A percentile compares a stretch with the other conserved stretches of the same genome.
Evolutionary conservation across 2,888 invertebrate genomes (phyloP).

Genomic region (Biston stratarius): DNA sequence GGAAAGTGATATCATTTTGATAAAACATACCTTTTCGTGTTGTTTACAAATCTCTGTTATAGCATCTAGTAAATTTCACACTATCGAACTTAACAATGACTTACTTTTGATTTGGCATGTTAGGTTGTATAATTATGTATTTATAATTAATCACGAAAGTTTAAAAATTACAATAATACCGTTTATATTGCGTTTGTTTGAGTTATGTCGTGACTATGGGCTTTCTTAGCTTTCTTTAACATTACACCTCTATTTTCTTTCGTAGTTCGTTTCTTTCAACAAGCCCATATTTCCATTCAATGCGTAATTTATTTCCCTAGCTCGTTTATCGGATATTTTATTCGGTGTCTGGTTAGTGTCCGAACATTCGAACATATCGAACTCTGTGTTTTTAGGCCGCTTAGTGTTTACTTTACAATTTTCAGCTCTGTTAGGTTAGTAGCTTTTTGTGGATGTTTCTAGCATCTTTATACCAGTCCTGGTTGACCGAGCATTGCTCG

Average conservation of each 20-base stretch:
- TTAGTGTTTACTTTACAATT: slow-evolving; percentile 11
- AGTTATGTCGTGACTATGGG: background rate
- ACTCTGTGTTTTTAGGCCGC: slow-evolving; percentile 34
- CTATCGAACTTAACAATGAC: too few relatives aligned
- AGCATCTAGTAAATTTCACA: too few relatives aligned
- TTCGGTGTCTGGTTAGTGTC: slow-evolving; percentile 39
- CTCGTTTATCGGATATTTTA: slow-evolving; percentile 34
- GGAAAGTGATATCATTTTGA: too few relatives aligned
- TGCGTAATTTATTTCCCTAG: slow-evolving; percentile 36
- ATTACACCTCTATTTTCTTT: background rate
- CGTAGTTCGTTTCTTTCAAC: slow-evolving; percentile 21
- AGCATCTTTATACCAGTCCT: background rate
- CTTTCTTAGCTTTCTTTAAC: background rate
- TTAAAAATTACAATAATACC: too few relatives aligned
- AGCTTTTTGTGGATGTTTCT: slow-evolving; percentile 4
- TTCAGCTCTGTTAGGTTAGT: slow-evolving; percentile 8
- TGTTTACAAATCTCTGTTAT: too few relatives aligned
- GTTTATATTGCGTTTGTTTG: too few relatives aligned
- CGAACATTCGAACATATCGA: slow-evolving; percentile 14
- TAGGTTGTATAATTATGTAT: too few relatives aligned
- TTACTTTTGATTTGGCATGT: too few relatives aligned
- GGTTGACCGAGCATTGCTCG: too few relatives aligned
- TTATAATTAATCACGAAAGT: too few relatives aligned
- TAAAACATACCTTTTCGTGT: too few relatives aligned
- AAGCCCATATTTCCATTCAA: slow-evolving; percentile 17